A percentile compares a stretch with the other conserved stretches of the same genome.
These are phyloP conservation scores for Sphaeridia pumilis DNA, from an alignment of 2,888 invertebrate species.

Conservation along the genomic window DNA sequence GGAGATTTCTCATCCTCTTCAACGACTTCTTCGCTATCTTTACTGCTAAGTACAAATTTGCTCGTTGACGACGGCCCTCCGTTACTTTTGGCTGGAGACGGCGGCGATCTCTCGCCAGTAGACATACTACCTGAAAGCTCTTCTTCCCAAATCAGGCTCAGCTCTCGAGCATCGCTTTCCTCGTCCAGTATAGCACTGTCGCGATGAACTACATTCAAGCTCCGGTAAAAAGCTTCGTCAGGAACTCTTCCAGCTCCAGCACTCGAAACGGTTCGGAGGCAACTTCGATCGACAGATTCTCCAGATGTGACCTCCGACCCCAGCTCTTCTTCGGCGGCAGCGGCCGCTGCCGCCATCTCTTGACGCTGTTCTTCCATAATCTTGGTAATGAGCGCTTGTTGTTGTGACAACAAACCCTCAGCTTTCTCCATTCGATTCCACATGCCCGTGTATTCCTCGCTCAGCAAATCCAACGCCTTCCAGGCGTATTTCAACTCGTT, in stretches of 20 bases:
- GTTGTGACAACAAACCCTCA: conserved; percentile 73
- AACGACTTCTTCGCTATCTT: background rate
- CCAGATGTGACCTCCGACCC: no score
- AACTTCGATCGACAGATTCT: no score
- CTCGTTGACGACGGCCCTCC: background rate
- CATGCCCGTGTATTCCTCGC: conserved; percentile 86
- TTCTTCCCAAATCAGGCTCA: conserved; percentile 71
- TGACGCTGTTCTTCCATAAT: conserved; percentile 50
- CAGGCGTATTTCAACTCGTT: conserved; percentile 85
- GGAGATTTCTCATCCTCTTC: background rate
- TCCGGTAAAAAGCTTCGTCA: conserved; percentile 76
- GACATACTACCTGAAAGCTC: conserved; percentile 37
- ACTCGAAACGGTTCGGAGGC: conserved; percentile 9
- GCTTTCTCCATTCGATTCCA: conserved; percentile 83
- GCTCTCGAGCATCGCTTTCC: conserved; percentile 53
- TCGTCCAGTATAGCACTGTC: conserved; percentile 42
- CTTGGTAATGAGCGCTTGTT: conserved; percentile 80
- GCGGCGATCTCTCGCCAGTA: background rate
- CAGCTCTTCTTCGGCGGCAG: conserved; percentile 21
- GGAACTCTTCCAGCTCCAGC: conserved; percentile 43
- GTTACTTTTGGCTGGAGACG: conserved; percentile 1
- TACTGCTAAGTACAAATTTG: background rate
- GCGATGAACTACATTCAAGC: conserved; percentile 73
- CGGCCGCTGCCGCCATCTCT: no score
- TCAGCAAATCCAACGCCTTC: conserved; percentile 78